phyloP scores from a whole-genome alignment of 2,888 invertebrate genomes.

The Steinernema scapterisci region DNA sequence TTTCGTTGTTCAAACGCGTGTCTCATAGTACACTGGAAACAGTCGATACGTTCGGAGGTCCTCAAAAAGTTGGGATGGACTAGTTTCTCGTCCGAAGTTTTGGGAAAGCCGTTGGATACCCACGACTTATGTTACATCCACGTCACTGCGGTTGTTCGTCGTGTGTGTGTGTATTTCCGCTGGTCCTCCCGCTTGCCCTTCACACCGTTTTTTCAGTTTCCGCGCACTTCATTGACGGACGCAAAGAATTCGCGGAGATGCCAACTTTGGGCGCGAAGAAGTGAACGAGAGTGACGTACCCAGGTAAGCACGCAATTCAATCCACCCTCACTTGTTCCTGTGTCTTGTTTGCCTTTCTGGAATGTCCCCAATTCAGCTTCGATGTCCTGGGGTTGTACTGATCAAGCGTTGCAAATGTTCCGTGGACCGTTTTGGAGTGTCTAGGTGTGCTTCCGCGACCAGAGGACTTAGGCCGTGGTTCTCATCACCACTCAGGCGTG shows the following conservation, averaged over 20 bases:
- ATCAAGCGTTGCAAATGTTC: not conserved
- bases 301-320: conserved; percentile 12
- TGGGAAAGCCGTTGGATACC: conserved; percentile 2
- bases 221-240: not conserved
- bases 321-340: not conserved
- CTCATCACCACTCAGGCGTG: not conserved
- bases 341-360: not conserved
- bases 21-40: no score
- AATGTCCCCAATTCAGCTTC: not conserved
- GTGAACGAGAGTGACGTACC: not conserved
- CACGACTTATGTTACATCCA: conserved; percentile 28
- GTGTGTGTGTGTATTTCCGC: not conserved
- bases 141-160: not conserved
- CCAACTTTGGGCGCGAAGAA: not conserved
- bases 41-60: no score
- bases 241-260: no score
- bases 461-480: no score
- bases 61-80: no score
- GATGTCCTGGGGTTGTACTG: not conserved
- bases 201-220: not conserved
- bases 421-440: no score
- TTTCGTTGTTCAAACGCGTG: not conserved
- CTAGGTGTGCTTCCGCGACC: no score
- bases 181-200: not conserved
- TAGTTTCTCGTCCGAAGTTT: not conserved